Evolutionary conservation across 2,113 vertebrate genomes (phyloP), one percentile per base, ranked within the genome.

Genomic region (Cyphomyrus plagiostoma): DNA sequence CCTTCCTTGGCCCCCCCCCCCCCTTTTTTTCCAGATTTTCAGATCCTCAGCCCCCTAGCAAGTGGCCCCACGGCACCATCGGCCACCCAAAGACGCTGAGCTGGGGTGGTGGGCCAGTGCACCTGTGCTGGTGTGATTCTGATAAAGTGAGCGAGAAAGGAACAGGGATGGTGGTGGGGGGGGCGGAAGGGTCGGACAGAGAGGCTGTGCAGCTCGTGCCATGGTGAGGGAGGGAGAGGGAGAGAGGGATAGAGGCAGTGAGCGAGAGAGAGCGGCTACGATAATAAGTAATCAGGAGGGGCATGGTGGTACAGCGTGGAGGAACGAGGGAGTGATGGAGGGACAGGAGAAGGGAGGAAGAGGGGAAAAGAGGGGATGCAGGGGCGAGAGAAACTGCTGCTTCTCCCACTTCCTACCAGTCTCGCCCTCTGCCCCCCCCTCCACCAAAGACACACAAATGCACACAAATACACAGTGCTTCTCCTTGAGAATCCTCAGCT

Each of bases 231-330:
- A 10, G 80, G 39, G 39, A 21, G 82, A 48, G 42, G 8, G 82
- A 48, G 39, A 8, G 82, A 42, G 39, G 42, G 42, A 48, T 10
- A 48, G 13, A n/a, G 17, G 53, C 3, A 21, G 86, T 30, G 52
- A 93, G 89, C 86, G 93, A 92, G 94, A 92, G 88, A 91, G 93
- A 91, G 93, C 92, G 92, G 93, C 92, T 89, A 92, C 90, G 88
- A 91, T 91, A 89, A 91, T 86, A 92, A 92, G 90, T 7, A 90
- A 93, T 92, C 86, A 91, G 23, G 77, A 50, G 53, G 89, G 53
- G 30, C 26, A 77, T 30, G 62, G 48, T 19, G 26, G 39, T 4
- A 19, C 48, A 23, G 35, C 30, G 23, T 11, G 42, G 42, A 84
- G 86, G 13, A 42, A 26, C 39, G 48, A 42, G 53, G 21, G 77